These are phyloP conservation scores for Aphodius granarius DNA, from an alignment of 2,888 invertebrate genomes.

Conservation along the genomic window DNA sequence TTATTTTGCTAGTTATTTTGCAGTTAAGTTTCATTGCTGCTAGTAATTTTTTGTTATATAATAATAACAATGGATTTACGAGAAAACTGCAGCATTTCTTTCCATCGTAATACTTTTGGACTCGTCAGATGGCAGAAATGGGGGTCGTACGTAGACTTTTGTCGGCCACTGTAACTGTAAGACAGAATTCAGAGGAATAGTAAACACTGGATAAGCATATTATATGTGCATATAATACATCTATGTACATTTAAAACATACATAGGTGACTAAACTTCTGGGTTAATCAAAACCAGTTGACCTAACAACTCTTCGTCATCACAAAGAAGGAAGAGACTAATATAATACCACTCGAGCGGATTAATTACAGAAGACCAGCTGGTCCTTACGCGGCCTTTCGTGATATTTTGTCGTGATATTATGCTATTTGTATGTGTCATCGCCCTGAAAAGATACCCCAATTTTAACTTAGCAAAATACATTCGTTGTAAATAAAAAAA, in stretches of 20 bases:
- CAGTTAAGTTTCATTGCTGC: too few relatives aligned
- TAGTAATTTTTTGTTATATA: too few relatives aligned
- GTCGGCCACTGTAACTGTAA: background rate
- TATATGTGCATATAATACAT: too few relatives aligned
- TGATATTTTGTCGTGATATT: background rate
- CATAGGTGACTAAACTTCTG: background rate
- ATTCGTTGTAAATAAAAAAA: background rate
- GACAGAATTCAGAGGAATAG: background rate
- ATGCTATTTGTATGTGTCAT: background rate
- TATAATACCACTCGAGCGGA: background rate
- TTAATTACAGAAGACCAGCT: background rate
- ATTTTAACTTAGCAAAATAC: background rate
- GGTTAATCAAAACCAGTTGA: background rate
- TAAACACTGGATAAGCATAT: background rate
- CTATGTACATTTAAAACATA: background rate
- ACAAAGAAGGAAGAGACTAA: background rate
- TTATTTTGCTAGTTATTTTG: too few relatives aligned
- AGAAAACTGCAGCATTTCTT: too few relatives aligned
- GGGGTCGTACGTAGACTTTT: too few relatives aligned
- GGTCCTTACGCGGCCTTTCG: background rate
- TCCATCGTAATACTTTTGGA: too few relatives aligned
- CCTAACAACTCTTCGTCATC: background rate
- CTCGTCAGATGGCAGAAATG: too few relatives aligned
- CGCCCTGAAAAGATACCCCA: background rate
- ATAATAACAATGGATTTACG: too few relatives aligned